phyloP scores from a whole-genome alignment of 2,113 vertebrate species.

The Myodes glareolus region DNA sequence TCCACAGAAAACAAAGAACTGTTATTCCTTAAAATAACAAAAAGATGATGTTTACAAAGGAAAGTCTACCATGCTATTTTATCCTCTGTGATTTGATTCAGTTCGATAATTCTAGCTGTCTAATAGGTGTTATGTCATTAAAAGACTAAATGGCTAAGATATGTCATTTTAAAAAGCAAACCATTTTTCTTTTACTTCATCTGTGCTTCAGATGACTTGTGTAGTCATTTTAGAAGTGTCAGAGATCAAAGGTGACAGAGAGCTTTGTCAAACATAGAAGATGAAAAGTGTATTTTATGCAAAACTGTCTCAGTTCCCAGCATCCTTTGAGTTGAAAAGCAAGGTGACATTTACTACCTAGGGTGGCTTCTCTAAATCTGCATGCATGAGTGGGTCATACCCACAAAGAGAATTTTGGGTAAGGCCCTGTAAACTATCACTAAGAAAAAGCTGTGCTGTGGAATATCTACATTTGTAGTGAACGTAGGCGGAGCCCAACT shows the following conservation, averaged over 20 bases:
- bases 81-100: background rate
- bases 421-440: background rate
- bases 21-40: background rate
- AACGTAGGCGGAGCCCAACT: background rate
- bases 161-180: background rate
- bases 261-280: slow-evolving; percentile 12
- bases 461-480: background rate
- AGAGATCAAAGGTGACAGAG: background rate
- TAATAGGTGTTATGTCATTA: background rate
- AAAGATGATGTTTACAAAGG: background rate
- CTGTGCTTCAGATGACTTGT: too few relatives aligned
- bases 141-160: background rate
- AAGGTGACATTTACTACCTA: background rate
- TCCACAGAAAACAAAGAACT: background rate
- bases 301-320: background rate
- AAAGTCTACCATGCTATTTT: background rate
- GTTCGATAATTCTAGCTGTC: background rate
- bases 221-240: slow-evolving; percentile 46
- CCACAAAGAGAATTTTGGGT: background rate
- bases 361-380: background rate
- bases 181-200: background rate
- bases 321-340: background rate
- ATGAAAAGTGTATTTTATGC: background rate
- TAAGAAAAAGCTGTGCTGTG: background rate
- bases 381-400: accelerated